Percentiles rank a stretch among this genome's conserved stretches.
Evolutionary conservation across 1,140 invertebrate genomes (phyloP).

Genomic region (Aradophagus sp.): DNA sequence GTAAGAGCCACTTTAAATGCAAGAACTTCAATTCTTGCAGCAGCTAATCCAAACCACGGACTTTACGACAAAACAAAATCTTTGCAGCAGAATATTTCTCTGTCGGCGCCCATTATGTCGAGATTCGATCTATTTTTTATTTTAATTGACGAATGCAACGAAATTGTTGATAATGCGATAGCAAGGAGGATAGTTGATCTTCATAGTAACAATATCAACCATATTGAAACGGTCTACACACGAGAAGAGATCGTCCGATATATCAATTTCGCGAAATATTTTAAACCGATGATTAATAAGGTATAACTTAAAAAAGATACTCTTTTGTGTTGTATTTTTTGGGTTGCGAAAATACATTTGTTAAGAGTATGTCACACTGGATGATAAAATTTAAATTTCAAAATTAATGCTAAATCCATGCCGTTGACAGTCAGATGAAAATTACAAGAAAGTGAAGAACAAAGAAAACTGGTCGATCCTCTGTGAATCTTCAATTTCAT

Average conservation of each 20-base stretch:
- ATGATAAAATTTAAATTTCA: too few species aligned
- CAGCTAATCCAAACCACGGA: conserved; percentile 98
- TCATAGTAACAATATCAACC: conserved; percentile 86
- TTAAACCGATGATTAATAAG: conserved; percentile 92
- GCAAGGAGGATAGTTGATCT: conserved; percentile 96
- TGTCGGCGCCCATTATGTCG: conserved; percentile 99
- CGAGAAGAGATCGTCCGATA: conserved; percentile 93
- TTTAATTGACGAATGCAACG: conserved; percentile 95
- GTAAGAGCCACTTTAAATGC: conserved; percentile 98
- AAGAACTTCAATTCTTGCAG: conserved; percentile 97
- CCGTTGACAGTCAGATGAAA: too few species aligned
- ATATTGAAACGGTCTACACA: conserved; percentile 86
- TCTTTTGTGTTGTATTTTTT: too few species aligned
- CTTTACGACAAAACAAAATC: conserved; percentile 96
- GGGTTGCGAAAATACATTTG: too few species aligned
- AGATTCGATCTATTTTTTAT: conserved; percentile 99
- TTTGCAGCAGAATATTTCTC: conserved; percentile 93
- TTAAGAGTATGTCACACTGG: too few species aligned
- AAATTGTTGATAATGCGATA: conserved; percentile 96
- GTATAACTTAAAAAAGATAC: too few species aligned
- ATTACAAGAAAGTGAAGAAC: too few species aligned
- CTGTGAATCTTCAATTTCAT: too few species aligned
- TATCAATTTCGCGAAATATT: conserved; percentile 96
- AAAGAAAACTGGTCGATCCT: too few species aligned
- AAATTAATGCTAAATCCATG: too few species aligned